These are phyloP conservation scores for Cetonia aurata DNA, from an alignment of 2,888 invertebrate genomes.

Conservation along the genomic window DNA sequence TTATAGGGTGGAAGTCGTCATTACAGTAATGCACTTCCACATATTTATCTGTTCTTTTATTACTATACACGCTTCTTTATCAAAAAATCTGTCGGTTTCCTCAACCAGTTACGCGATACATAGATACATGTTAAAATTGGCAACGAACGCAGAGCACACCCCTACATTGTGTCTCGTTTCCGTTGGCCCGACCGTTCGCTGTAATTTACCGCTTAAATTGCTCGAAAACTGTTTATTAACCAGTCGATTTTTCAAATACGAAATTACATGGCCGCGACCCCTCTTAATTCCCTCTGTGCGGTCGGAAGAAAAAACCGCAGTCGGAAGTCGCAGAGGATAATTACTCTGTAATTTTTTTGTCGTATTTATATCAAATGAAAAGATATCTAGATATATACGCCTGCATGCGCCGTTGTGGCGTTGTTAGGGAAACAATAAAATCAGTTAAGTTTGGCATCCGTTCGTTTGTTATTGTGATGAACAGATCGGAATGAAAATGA, in stretches of 20 bases:
- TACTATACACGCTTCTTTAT: neutral
- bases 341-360: conserved; percentile 29
- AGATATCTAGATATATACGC: neutral
- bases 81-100: neutral
- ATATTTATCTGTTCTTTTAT: too few relatives aligned
- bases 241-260: conserved; percentile 25
- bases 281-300: neutral
- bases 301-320: conserved; percentile 20
- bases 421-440: neutral
- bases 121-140: conserved; percentile 6
- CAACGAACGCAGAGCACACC: neutral
- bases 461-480: neutral
- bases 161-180: conserved; percentile 30
- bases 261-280: conserved; percentile 11
- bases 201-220: conserved; percentile 37
- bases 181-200: conserved; percentile 12
- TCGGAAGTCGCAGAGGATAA: conserved; percentile 33
- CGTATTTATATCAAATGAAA: neutral
- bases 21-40: too few relatives aligned
- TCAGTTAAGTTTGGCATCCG: neutral
- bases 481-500: neutral
- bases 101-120: neutral
- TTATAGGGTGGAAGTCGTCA: too few relatives aligned
- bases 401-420: neutral
- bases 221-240: conserved; percentile 36